phyloP scores from a whole-genome alignment of 2,888 invertebrate species.

The Zootermopsis nevadensis region DNA sequence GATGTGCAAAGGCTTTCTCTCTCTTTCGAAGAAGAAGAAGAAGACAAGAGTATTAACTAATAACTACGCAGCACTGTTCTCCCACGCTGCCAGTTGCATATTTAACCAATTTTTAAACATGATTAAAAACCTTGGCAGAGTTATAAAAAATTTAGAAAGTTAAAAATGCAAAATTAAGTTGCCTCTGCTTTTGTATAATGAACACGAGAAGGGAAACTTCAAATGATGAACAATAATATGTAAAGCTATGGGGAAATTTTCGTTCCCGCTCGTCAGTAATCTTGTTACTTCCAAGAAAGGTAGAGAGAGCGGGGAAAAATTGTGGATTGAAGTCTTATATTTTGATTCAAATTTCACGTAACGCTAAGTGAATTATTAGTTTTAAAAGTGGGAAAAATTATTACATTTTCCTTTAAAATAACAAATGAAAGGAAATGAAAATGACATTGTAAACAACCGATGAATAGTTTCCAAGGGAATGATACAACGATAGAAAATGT shows the following conservation, averaged over 20 bases:
- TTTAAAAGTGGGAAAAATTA: not conserved
- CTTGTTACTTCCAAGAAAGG: not conserved
- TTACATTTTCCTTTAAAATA: not conserved
- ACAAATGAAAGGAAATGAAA: not conserved
- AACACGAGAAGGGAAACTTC: not conserved
- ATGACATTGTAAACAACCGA: not conserved
- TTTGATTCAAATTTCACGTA: constrained; percentile 25
- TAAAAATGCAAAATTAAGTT: constrained; percentile 36
- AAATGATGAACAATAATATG: constrained; percentile 20
- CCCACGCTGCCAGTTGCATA: not conserved
- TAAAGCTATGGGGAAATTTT: constrained; percentile 3
- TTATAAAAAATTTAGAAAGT: constrained; percentile 39
- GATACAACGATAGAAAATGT: not conserved
- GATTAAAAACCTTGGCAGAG: not conserved
- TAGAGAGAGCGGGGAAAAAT: not conserved
- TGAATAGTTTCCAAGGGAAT: not conserved
- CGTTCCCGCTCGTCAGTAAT: not conserved
- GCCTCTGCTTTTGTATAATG: not conserved
- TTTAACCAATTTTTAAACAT: not conserved
- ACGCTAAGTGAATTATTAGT: constrained; percentile 8
- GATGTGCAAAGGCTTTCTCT: not conserved
- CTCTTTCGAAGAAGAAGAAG: not conserved
- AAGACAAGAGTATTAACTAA: not conserved
- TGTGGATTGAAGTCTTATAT: not conserved
- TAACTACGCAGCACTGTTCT: not conserved